Conservation (phyloP, 2,113 vertebrate genomes). For the Micromys minutus region DNA sequence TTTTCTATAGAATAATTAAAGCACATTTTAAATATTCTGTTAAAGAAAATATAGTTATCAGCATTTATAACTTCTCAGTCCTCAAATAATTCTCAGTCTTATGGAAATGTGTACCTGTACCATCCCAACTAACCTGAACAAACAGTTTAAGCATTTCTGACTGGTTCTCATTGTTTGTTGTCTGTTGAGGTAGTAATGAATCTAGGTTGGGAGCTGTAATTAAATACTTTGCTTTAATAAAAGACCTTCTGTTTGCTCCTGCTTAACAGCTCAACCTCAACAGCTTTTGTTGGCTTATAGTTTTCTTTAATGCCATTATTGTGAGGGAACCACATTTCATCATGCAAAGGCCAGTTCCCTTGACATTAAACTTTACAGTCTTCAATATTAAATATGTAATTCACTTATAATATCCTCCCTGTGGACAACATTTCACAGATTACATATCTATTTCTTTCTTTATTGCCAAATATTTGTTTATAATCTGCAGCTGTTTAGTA, state of each 20-base stretch:
- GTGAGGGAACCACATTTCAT: conserved; percentile 35
- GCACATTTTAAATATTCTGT: background rate
- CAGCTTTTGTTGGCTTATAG: conserved; percentile 3
- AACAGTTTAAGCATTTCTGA: background rate
- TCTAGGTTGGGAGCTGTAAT: conserved; percentile 50
- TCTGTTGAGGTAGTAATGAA: conserved; percentile 47
- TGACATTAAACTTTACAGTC: background rate
- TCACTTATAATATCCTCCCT: background rate
- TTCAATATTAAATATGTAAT: background rate
- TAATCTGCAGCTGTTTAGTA: background rate
- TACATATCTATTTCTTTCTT: background rate
- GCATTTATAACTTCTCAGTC: background rate
- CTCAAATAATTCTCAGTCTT: background rate
- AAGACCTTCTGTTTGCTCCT: conserved; percentile 28
- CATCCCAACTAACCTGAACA: background rate
- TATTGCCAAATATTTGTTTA: background rate
- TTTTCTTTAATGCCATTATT: background rate
- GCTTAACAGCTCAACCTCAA: conserved; percentile 43
- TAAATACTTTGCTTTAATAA: conserved; percentile 71
- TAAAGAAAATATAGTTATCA: background rate
- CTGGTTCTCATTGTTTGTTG: conserved; percentile 56
- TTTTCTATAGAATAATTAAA: background rate
- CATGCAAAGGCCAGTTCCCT: background rate
- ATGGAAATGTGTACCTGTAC: background rate
- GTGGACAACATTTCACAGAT: background rate